Base-by-base conservation (phyloP, 2,888 invertebrate genomes). In the Allolobophora icterica region DNA sequence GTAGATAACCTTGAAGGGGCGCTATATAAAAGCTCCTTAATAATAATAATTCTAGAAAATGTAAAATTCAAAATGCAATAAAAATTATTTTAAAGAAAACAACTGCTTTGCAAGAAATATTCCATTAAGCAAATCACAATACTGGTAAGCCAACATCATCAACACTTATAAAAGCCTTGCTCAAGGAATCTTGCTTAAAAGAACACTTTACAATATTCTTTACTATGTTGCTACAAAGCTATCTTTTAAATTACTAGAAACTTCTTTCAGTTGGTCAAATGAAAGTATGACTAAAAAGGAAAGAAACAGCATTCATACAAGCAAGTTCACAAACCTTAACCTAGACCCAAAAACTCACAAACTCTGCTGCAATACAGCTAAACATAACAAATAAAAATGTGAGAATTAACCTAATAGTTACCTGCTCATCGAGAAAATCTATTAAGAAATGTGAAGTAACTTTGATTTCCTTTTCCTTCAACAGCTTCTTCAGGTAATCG, bases 341-440 rank as follows among this genome's bases (percentile, higher is more conserved):
- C 71, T 71, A 71, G 30, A 71, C 30, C 30, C 30, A 1, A 71
- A 17, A 52, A 30, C 13, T 71, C 30, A 71, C 3, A n/a, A 71
- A 71, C 71, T n/a, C 71, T n/a, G 71, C 71, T n/a, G 71, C 71
- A 71, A n/a, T n/a, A 71, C 30, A 71, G n/a, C 71, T n/a, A 52
- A 52, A 52, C 45, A 45, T 45, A 45, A 45, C 21, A 52, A 52
- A 52, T 52, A 52, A 52, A 4, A 52, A 52, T 52, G 24, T 24
- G 24, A 52, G 24, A 21, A 24, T 5, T 52, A 52, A n/a, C n/a
- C 71, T 89, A 89, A 33, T 30, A 89, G 30, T 40, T 38, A 89
- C 89, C 89, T 89, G 89, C 40, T 89, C 89, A 89, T 89, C 89
- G 8, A 89, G 89, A 40, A 89, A 89, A 40, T 89, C 89, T 40